Evolutionary conservation across 1,140 invertebrate genomes (phyloP).

Genomic region (Calliopsis andreniformis): DNA sequence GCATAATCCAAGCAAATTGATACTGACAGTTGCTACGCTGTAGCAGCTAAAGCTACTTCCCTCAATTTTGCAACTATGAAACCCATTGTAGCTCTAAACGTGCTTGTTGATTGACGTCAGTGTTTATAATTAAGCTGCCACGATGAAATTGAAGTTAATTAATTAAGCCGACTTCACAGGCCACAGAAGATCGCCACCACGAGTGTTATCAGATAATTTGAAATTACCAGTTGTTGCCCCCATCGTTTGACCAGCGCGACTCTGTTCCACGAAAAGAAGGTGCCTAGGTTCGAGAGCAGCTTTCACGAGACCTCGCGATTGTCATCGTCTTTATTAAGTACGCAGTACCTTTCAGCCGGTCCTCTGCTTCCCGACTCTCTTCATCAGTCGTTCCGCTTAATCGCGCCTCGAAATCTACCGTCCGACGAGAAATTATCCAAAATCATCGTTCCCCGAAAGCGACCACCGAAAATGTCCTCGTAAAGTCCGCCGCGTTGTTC

Average conservation of each 20-base stretch:
- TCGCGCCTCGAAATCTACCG: conserved; percentile 44
- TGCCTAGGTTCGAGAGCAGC: conserved; percentile 21
- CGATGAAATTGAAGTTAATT: too few species aligned
- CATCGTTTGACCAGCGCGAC: background rate
- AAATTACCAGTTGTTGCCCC: conserved; percentile 14
- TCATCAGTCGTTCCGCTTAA: conserved; percentile 54
- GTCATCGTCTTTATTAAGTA: conserved; percentile 49
- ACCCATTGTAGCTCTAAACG: too few species aligned
- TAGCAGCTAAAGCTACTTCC: too few species aligned
- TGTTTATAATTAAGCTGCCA: too few species aligned
- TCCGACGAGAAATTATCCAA: conserved; percentile 47
- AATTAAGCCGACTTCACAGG: background rate
- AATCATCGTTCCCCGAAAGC: conserved; percentile 54
- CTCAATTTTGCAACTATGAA: too few species aligned
- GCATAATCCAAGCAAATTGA: too few species aligned
- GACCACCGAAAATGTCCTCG: conserved; percentile 39
- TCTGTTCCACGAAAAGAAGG: conserved; percentile 8
- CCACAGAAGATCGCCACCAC: too few species aligned
- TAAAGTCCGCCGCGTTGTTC: conserved; percentile 46
- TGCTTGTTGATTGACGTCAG: too few species aligned
- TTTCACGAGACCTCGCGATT: conserved; percentile 20
- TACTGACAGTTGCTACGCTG: too few species aligned
- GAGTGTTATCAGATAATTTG: conserved; percentile 8
- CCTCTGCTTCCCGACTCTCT: conserved; percentile 37
- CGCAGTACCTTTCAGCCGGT: conserved; percentile 34